Percentiles rank a stretch among this genome's conserved stretches.
Evolutionary conservation across 2,797 vertebrate species (phyloP).

Genomic region (Rhynchotus rufescens): DNA sequence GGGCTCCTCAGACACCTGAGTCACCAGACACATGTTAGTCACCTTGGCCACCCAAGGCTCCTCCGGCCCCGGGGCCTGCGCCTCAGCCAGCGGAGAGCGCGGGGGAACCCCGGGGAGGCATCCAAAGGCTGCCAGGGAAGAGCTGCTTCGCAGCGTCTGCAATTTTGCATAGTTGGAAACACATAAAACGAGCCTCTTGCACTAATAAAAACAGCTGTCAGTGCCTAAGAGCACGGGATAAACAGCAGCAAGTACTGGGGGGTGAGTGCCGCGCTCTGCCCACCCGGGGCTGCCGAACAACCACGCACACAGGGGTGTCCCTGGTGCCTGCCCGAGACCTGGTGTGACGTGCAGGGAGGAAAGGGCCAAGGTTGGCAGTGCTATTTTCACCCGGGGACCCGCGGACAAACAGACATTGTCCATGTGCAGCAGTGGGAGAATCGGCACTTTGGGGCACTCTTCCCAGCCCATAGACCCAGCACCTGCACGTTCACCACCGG

Average conservation of each 20-base stretch:
- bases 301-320: neutral
- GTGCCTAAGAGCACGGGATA: neutral
- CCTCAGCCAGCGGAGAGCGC: accelerated
- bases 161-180: neutral
- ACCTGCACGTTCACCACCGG: neutral
- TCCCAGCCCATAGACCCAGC: neutral
- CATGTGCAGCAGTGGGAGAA: neutral
- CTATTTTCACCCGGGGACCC: neutral
- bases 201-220: neutral
- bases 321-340: neutral
- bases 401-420: neutral
- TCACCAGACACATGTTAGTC: slow-evolving; percentile 33
- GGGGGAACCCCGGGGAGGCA: neutral
- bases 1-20: neutral
- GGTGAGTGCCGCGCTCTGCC: accelerated
- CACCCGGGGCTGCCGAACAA: neutral
- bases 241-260: neutral
- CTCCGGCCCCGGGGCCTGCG: accelerated
- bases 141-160: neutral
- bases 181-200: neutral
- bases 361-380: too few relatives aligned
- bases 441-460: neutral
- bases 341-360: neutral
- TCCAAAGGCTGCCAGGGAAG: neutral
- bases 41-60: slow-evolving; percentile 16